Evolutionary conservation across 2,797 vertebrate species (phyloP).

Genomic region (Adelosebastes latens): DNA sequence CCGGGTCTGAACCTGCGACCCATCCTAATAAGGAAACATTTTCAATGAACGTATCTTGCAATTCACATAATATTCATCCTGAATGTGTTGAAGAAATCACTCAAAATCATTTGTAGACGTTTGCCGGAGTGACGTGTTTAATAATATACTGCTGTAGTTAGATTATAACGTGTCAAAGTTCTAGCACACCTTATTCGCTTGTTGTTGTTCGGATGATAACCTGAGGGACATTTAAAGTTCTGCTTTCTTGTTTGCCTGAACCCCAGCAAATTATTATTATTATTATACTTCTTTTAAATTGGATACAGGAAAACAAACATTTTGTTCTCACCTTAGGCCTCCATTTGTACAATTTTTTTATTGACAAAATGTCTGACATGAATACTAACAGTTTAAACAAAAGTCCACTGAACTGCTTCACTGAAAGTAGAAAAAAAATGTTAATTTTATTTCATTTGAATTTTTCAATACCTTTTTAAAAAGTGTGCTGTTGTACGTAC

Average conservation of each 20-base stretch:
- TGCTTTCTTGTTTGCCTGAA: neutral
- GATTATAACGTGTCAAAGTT: too few species aligned
- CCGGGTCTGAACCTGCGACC: too few species aligned
- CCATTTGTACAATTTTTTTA: neutral
- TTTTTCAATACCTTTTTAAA: neutral
- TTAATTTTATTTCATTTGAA: neutral
- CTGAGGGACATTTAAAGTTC: neutral
- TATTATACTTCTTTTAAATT: neutral
- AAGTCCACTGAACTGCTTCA: neutral
- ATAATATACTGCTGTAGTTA: neutral
- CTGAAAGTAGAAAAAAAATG: neutral
- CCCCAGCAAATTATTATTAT: neutral
- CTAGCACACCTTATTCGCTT: neutral
- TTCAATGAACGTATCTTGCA: neutral
- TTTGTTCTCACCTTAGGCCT: neutral
- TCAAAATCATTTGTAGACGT: neutral
- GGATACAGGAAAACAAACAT: neutral
- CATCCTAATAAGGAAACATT: neutral
- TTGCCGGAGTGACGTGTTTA: neutral
- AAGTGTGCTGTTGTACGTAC: neutral
- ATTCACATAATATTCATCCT: neutral
- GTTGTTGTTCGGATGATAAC: neutral
- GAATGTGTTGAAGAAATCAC: neutral
- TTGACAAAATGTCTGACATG: neutral
- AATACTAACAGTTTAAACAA: conserved; percentile 9